Evolutionary conservation across 2,797 vertebrate genomes (phyloP).

Genomic region (Hoplostethus atlanticus): DNA sequence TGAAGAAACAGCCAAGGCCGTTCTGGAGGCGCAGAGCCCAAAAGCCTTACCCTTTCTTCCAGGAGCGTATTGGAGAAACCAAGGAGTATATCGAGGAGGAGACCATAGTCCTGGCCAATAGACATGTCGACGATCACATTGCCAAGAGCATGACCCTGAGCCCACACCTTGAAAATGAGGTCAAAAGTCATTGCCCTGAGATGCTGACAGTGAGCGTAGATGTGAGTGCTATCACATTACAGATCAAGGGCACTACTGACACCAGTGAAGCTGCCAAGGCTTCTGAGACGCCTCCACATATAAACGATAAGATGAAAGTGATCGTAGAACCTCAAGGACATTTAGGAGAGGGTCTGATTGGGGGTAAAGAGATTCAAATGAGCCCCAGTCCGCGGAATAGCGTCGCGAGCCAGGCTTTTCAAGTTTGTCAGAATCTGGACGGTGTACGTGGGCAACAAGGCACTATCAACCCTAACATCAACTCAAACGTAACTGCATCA

Average conservation of each 20-base stretch:
- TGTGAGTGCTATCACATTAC: conserved; percentile 21
- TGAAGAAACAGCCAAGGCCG: conserved; percentile 70
- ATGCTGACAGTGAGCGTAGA: conserved; percentile 40
- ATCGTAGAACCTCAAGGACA: neutral
- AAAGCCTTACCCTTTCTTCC: conserved; percentile 45
- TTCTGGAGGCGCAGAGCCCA: conserved; percentile 78
- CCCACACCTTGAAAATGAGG: neutral
- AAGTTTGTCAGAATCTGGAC: neutral
- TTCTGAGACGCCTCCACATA: neutral
- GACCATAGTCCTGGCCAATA: conserved; percentile 47
- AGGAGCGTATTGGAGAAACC: conserved; percentile 31
- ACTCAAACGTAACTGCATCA: neutral
- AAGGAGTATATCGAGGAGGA: conserved; percentile 37
- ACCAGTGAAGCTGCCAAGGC: neutral
- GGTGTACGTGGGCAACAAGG: neutral
- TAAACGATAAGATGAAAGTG: neutral
- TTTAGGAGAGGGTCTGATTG: neutral
- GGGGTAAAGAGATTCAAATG: neutral
- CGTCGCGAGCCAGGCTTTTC: neutral
- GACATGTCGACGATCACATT: conserved; percentile 10
- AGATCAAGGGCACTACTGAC: conserved; percentile 8
- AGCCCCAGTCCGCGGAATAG: neutral
- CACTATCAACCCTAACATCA: neutral
- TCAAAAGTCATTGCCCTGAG: conserved; percentile 19
- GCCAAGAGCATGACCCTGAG: neutral